phyloP scores from a whole-genome alignment of 2,888 invertebrate species.

The Heliconius ethilla region DNA sequence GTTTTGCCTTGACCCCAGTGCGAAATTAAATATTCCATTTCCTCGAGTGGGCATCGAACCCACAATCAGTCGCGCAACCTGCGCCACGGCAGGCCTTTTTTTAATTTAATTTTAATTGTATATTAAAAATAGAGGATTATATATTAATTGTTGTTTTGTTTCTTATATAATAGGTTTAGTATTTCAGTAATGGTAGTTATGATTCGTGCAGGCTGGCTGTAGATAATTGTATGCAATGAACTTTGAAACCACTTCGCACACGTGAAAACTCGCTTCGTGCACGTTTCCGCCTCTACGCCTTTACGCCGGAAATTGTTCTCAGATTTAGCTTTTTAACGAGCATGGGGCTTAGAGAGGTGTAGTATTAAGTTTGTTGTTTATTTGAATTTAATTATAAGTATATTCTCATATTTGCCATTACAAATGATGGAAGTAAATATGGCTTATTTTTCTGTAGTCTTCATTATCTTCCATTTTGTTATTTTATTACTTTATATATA shows the following conservation, averaged over 20 bases:
- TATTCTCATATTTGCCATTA: neutral
- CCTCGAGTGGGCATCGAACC: too few relatives aligned
- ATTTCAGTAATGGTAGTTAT: constrained; percentile 2
- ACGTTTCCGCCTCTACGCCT: constrained; percentile 10
- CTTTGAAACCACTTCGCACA: constrained; percentile 5
- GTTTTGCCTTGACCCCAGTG: too few relatives aligned
- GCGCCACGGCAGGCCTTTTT: too few relatives aligned
- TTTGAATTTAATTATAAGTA: neutral
- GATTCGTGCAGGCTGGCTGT: neutral
- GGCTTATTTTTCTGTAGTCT: neutral
- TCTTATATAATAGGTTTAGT: neutral
- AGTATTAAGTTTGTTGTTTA: neutral
- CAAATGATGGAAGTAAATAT: neutral
- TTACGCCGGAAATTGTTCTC: constrained; percentile 6
- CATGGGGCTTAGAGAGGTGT: neutral
- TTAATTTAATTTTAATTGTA: too few relatives aligned
- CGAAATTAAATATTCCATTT: too few relatives aligned
- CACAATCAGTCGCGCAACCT: too few relatives aligned
- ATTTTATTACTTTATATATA: too few relatives aligned
- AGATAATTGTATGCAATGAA: constrained; percentile 16
- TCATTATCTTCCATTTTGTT: neutral
- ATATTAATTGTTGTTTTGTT: too few relatives aligned
- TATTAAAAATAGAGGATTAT: too few relatives aligned
- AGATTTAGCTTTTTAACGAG: constrained; percentile 6
- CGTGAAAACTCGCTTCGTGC: constrained; percentile 8